Percentiles rank a stretch among this genome's conserved stretches.
Conservation (phyloP, 2,888 invertebrate genomes). For the Melolontha melolontha region DNA sequence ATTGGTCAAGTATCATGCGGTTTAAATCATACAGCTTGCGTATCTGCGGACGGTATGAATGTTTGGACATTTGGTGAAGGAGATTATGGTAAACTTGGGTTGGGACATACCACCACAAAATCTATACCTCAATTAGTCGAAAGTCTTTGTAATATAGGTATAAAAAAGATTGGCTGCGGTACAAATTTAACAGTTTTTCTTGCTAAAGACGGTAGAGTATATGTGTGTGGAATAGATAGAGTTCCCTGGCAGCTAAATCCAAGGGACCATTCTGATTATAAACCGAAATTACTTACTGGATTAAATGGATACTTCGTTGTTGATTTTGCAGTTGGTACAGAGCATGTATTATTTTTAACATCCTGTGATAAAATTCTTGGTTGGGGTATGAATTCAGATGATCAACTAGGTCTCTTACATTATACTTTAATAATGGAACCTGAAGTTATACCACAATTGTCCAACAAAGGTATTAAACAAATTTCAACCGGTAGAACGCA, state of each 20-base stretch:
- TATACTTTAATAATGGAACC: conserved; percentile 70
- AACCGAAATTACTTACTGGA: conserved; percentile 68
- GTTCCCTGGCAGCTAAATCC: conserved; percentile 70
- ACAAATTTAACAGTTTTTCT: conserved; percentile 74
- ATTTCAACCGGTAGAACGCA: conserved; percentile 74
- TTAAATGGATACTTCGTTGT: conserved; percentile 68
- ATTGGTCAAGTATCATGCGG: conserved; percentile 73
- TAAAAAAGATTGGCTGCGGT: conserved; percentile 74
- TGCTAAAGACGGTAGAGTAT: conserved; percentile 71
- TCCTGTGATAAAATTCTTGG: conserved; percentile 71
- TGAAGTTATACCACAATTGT: conserved; percentile 67
- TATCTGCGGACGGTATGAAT: conserved; percentile 69
- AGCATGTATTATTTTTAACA: conserved; percentile 71
- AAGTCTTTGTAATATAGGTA: conserved; percentile 67
- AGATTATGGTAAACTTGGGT: conserved; percentile 73
- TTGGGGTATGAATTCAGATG: conserved; percentile 75
- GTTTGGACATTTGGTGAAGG: conserved; percentile 77
- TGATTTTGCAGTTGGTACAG: conserved; percentile 73
- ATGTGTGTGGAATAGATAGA: conserved; percentile 73
- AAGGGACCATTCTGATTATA: conserved; percentile 66
- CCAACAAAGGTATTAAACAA: conserved; percentile 70
- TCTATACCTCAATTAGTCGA: conserved; percentile 69
- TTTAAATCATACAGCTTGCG: conserved; percentile 73
- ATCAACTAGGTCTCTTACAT: conserved; percentile 72
- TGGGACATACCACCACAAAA: conserved; percentile 66